phyloP scores from a whole-genome alignment of 2,888 invertebrate genomes.

The Platycheirus albimanus region DNA sequence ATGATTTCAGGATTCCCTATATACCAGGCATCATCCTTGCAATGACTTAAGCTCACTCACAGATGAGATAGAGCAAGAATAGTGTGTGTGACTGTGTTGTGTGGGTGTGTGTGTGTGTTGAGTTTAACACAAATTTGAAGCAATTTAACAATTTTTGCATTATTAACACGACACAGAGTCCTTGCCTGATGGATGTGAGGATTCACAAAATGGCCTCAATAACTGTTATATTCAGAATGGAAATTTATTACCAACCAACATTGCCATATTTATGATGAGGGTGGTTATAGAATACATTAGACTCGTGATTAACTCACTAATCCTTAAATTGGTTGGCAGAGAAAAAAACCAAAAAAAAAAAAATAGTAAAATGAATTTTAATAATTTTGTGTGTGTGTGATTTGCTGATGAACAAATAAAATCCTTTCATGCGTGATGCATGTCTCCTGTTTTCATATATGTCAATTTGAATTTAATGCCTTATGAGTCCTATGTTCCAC shows the following conservation, averaged over 20 bases:
- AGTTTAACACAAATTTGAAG: background rate
- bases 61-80: background rate
- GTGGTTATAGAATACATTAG: slow-evolving; percentile 19
- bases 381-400: slow-evolving; percentile 17
- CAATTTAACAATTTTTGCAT: slow-evolving; percentile 45
- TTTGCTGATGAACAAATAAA: background rate
- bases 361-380: slow-evolving; percentile 6
- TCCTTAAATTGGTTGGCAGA: slow-evolving; percentile 27
- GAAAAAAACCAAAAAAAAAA: background rate
- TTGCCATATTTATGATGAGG: background rate
- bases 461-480: slow-evolving; percentile 56
- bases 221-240: slow-evolving; percentile 24
- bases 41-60: background rate
- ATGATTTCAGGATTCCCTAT: slow-evolving; percentile 11
- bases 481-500: slow-evolving; percentile 31
- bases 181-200: slow-evolving; percentile 13
- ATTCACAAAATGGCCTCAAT: slow-evolving; percentile 36
- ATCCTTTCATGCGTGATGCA: slow-evolving; percentile 13
- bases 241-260: slow-evolving; percentile 3
- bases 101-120: no score
- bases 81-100: background rate
- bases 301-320: slow-evolving; percentile 43
- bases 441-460: slow-evolving; percentile 35
- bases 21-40: background rate
- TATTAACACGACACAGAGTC: slow-evolving; percentile 45